Percentiles rank a stretch among this genome's conserved stretches.
These are phyloP conservation scores for Oligia fasciuncula DNA, from an alignment of 2,888 invertebrate genomes.

Conservation along the genomic window DNA sequence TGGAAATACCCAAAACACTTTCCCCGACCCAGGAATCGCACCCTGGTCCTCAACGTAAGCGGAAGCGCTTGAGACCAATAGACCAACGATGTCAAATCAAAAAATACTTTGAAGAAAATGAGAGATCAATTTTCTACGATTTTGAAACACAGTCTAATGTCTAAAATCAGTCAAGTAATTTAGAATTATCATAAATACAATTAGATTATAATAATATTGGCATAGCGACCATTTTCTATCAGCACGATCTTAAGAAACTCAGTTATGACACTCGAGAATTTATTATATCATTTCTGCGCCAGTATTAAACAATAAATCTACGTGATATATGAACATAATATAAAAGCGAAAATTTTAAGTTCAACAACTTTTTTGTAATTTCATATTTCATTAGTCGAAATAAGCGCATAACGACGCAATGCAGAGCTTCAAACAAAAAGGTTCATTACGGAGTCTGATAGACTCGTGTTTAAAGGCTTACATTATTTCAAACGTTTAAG, in stretches of 20 bases:
- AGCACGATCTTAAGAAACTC: slow-evolving; percentile 4
- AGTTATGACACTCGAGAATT: slow-evolving; percentile 44
- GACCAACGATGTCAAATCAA: too few relatives aligned
- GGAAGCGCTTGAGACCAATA: too few relatives aligned
- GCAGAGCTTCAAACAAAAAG: slow-evolving; percentile 54
- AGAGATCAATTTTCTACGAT: not conserved
- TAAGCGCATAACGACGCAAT: slow-evolving; percentile 52
- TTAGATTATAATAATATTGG: slow-evolving; percentile 22
- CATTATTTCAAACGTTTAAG: slow-evolving; percentile 33
- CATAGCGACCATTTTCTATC: slow-evolving; percentile 19
- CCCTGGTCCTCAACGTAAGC: too few relatives aligned
- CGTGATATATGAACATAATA: slow-evolving; percentile 23
- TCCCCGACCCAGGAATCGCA: too few relatives aligned
- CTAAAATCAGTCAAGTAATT: not conserved
- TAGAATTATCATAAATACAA: not conserved
- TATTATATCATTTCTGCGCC: slow-evolving; percentile 35
- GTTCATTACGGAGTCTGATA: slow-evolving; percentile 46
- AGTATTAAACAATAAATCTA: slow-evolving; percentile 37
- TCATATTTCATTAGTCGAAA: slow-evolving; percentile 32
- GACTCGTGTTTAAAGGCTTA: slow-evolving; percentile 24
- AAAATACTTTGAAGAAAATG: not conserved
- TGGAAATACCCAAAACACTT: not conserved
- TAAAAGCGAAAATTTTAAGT: slow-evolving; percentile 13
- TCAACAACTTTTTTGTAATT: slow-evolving; percentile 6
- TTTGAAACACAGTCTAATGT: not conserved